A percentile compares a stretch with the other conserved stretches of the same genome.
Evolutionary conservation across 2,113 vertebrate genomes (phyloP).

Genomic region (Isurus oxyrinchus): DNA sequence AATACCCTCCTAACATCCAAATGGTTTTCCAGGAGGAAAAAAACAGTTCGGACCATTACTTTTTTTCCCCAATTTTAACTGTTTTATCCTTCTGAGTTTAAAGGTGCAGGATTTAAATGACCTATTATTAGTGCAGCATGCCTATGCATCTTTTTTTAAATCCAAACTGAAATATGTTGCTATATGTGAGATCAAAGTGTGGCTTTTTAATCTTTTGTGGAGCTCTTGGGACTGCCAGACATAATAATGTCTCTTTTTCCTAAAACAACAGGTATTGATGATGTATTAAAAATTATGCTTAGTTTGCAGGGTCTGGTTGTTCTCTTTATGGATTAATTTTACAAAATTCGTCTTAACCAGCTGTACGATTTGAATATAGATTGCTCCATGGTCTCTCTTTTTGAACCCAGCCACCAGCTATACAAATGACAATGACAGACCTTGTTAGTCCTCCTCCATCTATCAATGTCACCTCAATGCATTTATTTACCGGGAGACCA

Average conservation of each 20-base stretch:
- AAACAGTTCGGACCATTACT: too few relatives aligned
- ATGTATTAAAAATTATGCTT: constrained; percentile 22
- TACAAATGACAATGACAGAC: constrained; percentile 18
- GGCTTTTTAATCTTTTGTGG: constrained; percentile 19
- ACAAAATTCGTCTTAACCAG: not conserved
- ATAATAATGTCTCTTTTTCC: not conserved
- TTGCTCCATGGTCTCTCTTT: not conserved
- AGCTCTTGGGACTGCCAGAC: constrained; percentile 13
- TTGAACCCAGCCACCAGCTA: not conserved
- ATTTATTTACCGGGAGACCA: constrained; percentile 27
- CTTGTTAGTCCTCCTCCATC: constrained; percentile 1
- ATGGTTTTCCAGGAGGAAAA: not conserved
- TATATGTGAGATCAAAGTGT: constrained; percentile 32
- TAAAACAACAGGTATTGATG: not conserved
- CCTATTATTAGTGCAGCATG: constrained; percentile 30
- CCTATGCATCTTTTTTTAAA: not conserved
- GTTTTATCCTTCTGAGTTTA: not conserved
- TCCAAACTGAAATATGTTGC: constrained; percentile 28
- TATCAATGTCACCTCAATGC: constrained; percentile 30
- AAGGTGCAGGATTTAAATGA: constrained; percentile 35
- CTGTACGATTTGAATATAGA: not conserved
- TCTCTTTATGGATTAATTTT: not conserved
- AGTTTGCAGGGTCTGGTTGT: not conserved
- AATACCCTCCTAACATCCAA: not conserved
- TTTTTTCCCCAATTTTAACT: too few relatives aligned